Percentiles rank a stretch among this genome's conserved stretches.
These are phyloP conservation scores for Burhinus oedicnemus DNA, from an alignment of 2,113 vertebrate genomes.

Conservation along the genomic window DNA sequence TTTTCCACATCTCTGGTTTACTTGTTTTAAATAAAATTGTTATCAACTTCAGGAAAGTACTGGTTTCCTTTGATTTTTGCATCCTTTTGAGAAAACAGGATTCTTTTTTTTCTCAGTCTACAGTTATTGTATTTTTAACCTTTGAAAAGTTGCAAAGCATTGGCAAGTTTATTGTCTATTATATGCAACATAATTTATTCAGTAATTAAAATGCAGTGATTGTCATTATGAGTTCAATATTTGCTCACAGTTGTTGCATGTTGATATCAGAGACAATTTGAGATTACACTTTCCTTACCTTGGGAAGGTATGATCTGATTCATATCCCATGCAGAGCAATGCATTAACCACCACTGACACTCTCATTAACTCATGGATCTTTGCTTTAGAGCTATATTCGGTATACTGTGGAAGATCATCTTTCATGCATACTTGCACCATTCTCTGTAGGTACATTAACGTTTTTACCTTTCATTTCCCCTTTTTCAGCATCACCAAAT, in stretches of 20 bases:
- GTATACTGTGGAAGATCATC: not conserved
- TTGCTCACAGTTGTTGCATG: not conserved
- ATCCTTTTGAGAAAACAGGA: not conserved
- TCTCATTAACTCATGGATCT: slow-evolving; percentile 26
- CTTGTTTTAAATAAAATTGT: not conserved
- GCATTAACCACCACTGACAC: slow-evolving; percentile 1
- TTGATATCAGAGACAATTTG: not conserved
- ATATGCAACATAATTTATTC: not conserved
- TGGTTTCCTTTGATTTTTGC: not conserved
- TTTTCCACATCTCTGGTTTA: not conserved
- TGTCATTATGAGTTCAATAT: not conserved
- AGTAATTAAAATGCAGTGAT: not conserved
- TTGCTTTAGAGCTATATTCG: slow-evolving; percentile 13
- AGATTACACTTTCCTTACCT: not conserved
- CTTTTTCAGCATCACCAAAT: not conserved
- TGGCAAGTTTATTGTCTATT: not conserved
- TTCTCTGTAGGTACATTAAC: not conserved
- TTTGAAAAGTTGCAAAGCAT: not conserved
- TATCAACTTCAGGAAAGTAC: not conserved
- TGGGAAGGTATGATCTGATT: not conserved
- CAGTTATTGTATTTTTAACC: not conserved
- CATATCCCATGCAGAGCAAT: not conserved
- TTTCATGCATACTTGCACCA: not conserved
- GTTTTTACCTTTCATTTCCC: slow-evolving; percentile 16
- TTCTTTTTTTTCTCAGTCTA: not conserved